phyloP scores from a whole-genome alignment of 2,113 vertebrate genomes.

The Rhineura floridana region DNA sequence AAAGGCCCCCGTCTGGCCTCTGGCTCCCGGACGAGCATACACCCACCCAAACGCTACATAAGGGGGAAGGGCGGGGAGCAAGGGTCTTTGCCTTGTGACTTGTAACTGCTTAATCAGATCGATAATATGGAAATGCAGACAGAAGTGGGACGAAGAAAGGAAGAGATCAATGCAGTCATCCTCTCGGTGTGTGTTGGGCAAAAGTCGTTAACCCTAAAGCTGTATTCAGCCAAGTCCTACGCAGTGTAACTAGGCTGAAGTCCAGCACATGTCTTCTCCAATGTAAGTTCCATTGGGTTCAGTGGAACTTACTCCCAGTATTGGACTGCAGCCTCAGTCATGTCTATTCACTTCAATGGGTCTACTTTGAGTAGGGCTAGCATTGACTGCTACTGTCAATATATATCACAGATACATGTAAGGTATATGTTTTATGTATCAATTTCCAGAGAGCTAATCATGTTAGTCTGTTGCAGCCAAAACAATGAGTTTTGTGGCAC shows the following conservation, averaged over 20 bases:
- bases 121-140: neutral
- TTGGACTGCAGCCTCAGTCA: no score
- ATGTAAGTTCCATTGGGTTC: no score
- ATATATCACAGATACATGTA: neutral
- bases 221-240: no score
- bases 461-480: neutral
- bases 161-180: neutral
- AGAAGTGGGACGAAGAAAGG: neutral
- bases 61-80: no score
- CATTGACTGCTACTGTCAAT: no score
- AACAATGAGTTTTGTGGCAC: no score
- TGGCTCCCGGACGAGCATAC: slow-evolving; percentile 66
- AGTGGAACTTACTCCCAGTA: no score
- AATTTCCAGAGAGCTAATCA: neutral
- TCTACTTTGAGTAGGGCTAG: no score
- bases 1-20: slow-evolving; percentile 69
- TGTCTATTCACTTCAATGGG: no score
- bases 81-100: neutral
- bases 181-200: neutral
- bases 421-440: neutral
- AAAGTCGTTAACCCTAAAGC: no score
- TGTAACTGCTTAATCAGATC: slow-evolving; percentile 12
- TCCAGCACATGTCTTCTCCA: no score
- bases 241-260: no score
- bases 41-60: neutral